A percentile compares a stretch with the other conserved stretches of the same genome.
Evolutionary conservation across 53 echinoderm and acorn worm genomes (phyloP).

Genomic region (Astropecten irregularis): DNA sequence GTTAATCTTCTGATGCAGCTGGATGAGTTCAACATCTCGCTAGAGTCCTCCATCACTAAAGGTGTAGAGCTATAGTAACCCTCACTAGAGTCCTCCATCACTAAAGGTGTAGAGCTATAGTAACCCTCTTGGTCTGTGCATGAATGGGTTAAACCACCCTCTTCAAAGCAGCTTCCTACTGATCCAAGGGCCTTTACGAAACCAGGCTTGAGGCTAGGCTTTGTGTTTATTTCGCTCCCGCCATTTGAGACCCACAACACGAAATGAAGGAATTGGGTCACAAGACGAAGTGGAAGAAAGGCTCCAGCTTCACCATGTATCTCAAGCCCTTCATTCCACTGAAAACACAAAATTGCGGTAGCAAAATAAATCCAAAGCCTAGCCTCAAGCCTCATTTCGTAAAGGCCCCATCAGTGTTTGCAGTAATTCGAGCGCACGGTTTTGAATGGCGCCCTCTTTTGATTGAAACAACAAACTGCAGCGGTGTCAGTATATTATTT

Average conservation of each 20-base stretch:
- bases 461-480: no score
- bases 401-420: not conserved
- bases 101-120: conserved; percentile 94
- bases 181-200: not conserved
- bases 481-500: no score
- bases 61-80: conserved; percentile 83
- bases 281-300: not conserved
- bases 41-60: conserved; percentile 95
- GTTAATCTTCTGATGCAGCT: conserved; percentile 93
- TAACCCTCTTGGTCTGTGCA: not conserved
- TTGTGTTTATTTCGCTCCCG: no score
- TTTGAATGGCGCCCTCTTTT: no score
- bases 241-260: no score
- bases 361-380: no score
- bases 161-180: not conserved
- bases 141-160: not conserved
- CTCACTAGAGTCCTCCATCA: conserved; percentile 93
- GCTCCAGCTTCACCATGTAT: no score
- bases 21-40: conserved; percentile 86
- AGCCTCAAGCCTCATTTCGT: not conserved
- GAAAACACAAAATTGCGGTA: no score
- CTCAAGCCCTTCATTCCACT: no score
- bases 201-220: no score
- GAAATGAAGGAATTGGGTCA: not conserved
- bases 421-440: no score